These are phyloP conservation scores for Eidolon dupreanum DNA, from an alignment of 2,797 vertebrate genomes.

Conservation along the genomic window DNA sequence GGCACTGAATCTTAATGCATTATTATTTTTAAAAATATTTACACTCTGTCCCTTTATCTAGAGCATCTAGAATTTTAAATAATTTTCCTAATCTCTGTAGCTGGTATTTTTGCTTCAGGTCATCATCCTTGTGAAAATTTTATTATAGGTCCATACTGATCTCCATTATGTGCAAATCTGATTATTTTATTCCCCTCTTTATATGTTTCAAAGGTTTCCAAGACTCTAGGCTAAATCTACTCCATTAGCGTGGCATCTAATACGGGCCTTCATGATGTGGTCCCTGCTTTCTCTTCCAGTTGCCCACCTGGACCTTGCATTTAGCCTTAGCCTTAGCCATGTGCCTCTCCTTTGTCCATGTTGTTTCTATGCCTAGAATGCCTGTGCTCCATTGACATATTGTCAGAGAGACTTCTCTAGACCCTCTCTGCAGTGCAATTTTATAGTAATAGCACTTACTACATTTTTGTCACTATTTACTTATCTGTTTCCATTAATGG, in stretches of 20 bases:
- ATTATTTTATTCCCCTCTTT: not conserved
- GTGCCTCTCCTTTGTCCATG: not conserved
- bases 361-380: not conserved
- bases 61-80: not conserved
- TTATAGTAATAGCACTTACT: not conserved
- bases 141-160: not conserved
- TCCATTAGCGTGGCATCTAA: not conserved
- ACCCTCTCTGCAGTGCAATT: not conserved
- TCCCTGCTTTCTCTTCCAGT: not conserved
- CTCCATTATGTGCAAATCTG: not conserved
- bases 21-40: slow-evolving; percentile 12
- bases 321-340: not conserved
- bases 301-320: not conserved
- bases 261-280: not conserved
- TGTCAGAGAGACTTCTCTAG: not conserved
- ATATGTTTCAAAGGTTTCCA: not conserved
- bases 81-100: not conserved
- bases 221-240: not conserved
- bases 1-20: not conserved
- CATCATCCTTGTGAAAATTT: not conserved
- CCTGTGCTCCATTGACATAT: not conserved
- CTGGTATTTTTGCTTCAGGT: not conserved
- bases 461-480: not conserved
- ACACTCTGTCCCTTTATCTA: not conserved
- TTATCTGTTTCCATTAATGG: not conserved